phyloP scores from a whole-genome alignment of 2,888 invertebrate genomes.

The Homarus gammarus region DNA sequence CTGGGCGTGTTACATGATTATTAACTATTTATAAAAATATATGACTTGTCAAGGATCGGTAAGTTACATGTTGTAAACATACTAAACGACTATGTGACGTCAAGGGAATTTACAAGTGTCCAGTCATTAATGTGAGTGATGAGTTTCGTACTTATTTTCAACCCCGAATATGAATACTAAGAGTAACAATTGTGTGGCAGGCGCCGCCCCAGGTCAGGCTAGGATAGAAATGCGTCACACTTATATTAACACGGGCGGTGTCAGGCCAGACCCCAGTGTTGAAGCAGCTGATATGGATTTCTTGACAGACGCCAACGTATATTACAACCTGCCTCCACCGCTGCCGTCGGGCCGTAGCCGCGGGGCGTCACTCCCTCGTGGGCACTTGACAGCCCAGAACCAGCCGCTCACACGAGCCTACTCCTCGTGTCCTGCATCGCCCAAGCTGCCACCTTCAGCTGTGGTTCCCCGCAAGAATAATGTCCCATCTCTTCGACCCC shows the following conservation, averaged over 20 bases:
- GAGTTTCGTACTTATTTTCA: no score
- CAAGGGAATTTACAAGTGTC: no score
- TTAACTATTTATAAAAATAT: no score
- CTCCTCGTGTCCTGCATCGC: constrained; percentile 52
- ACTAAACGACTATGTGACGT: no score
- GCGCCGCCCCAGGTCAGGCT: not conserved
- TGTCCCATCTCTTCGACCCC: not conserved
- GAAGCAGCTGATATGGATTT: constrained; percentile 43
- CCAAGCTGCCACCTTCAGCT: constrained; percentile 29
- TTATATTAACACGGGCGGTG: constrained; percentile 34
- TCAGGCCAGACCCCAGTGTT: not conserved
- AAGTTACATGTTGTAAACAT: no score
- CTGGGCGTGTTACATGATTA: no score
- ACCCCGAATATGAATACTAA: no score
- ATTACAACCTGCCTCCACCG: constrained; percentile 57
- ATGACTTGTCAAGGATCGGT: no score
- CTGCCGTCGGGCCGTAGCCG: constrained; percentile 30
- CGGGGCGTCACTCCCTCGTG: constrained; percentile 51
- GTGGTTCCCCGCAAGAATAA: not conserved
- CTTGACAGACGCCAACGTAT: constrained; percentile 57
- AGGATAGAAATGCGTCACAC: constrained; percentile 24
- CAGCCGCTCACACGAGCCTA: constrained; percentile 23
- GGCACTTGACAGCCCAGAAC: constrained; percentile 22
- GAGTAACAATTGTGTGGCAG: not conserved
- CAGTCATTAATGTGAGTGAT: no score